Evolutionary conservation across 2,797 vertebrate species (phyloP), one percentile per base, ranked within the genome.

Genomic region (Enteromius viviparus): DNA sequence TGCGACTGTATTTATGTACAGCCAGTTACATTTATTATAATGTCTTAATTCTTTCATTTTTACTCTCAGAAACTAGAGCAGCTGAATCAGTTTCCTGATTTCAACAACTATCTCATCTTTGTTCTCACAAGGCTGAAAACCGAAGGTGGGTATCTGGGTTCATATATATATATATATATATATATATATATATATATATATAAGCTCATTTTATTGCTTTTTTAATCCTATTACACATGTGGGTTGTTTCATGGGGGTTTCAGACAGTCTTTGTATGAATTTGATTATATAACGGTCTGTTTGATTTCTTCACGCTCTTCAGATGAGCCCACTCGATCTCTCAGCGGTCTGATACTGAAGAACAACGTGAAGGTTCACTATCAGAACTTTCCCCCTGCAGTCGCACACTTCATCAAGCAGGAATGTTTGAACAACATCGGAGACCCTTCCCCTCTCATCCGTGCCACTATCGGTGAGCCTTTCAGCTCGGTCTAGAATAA

Each of bases 71-170:
- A 98, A 95, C 95, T 98, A 72, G 97, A 98, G 90, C 97, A 98
- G 90, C 94, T 98, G 83, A 98, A 98, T 91, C 97, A 98, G 86
- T 98, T 96, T 87, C 97, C 97, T 0, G 97, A 98, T 89, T 98
- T 98, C 93, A 98, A 98, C 93, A 98, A 98, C 87, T 98, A 98
- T 94, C 92, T 98, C 80, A 98, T 98, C 88, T 98, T 98, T 11
- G 97, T 98, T n/a, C 93, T 98, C 72, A 98, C 97, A 0, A 93
- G 97, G 85, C 96, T 98, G 76, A 98, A 98, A 91, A 96, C 96
- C 0, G 97, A 98, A 95, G 97, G 97, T 97, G 3, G 81, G 84
- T 77, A 6, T 81, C 23, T 80, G 34, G 19, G 4, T 69, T 21
- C 0, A n/a, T 3, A 12, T 47, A 45, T 42, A 42, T 3, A 11